Base-by-base conservation (phyloP, 2,797 vertebrate species). In the Lepus oiostolus region DNA sequence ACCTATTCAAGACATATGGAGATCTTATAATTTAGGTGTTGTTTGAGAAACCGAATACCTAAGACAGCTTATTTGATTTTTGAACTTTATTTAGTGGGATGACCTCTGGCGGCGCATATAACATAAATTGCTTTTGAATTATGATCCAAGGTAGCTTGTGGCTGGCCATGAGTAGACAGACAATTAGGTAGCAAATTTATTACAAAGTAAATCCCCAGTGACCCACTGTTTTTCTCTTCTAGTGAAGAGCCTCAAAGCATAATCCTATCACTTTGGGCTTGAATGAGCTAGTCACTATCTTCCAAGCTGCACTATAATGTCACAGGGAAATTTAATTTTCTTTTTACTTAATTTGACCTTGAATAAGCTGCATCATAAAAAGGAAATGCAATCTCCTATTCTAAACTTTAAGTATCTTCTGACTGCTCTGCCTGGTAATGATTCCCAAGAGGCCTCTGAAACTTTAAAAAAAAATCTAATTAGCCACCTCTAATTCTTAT, bases 71-170 rank as follows among this genome's bases (percentile, higher is more conserved):
- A 95, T 97, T 97, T 95, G 65, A 97, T 97, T 89, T 96, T 85
- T 91, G 38, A 96, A 94, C 86, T 97, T 96, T 97, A 97, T 96
- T 96, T 97, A 92, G 93, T 97, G 47, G 62, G 91, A 91, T 97
- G 92, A 94, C 93, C 91, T 97, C 88, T 93, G 84, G 85, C 83
- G 71, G 52, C 72, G 96, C 71, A 96, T 97, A 95, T 92, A 97
- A 97, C 90, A 89, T 96, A 97, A 97, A 97, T 94, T 97, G 65
- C 85, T 98, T 97, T 97, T 97, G 97, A 94, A 97, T 97, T 97
- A 88, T 96, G 95, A 90, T 88, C 77, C 86, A 96, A 50, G 67
- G 38, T 92, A 95, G 85, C 93, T 68, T 93, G 85, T 90, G 88
- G 35, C 50, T 97, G 93, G 76, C 76, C 35, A 28, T 92, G 77